Conservation (phyloP, 2,888 invertebrate genomes). For the Tetrapedia diversipes region DNA sequence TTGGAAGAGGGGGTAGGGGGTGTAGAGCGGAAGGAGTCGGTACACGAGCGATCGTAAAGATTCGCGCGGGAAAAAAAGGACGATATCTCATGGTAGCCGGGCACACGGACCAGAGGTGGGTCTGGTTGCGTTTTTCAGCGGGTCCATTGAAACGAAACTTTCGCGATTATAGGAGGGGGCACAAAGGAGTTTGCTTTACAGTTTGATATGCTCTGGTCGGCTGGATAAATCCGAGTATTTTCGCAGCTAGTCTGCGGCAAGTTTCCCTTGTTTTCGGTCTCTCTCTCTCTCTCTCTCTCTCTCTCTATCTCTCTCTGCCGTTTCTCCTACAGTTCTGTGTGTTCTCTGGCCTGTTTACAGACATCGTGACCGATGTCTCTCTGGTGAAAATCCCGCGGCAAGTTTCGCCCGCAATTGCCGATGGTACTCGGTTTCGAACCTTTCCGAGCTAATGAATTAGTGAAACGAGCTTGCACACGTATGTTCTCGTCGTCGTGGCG, state of each 20-base stretch:
- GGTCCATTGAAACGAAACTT: constrained; percentile 38
- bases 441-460: constrained; percentile 32
- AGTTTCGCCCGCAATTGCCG: constrained; percentile 28
- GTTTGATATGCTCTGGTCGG: constrained; percentile 39
- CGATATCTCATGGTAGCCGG: background rate
- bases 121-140: constrained; percentile 30
- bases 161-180: constrained; percentile 37
- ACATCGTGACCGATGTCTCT: constrained; percentile 36
- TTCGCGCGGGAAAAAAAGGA: background rate
- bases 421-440: constrained; percentile 15
- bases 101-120: background rate
- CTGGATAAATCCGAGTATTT: constrained; percentile 36
- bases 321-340: background rate
- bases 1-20: too few species aligned
- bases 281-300: background rate
- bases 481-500: background rate
- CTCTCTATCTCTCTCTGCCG: background rate
- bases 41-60: constrained; percentile 19
- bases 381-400: constrained; percentile 29
- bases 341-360: constrained; percentile 37
- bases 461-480: constrained; percentile 12
- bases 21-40: background rate
- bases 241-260: constrained; percentile 27
- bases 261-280: constrained; percentile 20
- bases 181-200: constrained; percentile 45